Evolutionary conservation across 2,113 vertebrate species (phyloP).

Genomic region (Telmatochromis brachygnathus): DNA sequence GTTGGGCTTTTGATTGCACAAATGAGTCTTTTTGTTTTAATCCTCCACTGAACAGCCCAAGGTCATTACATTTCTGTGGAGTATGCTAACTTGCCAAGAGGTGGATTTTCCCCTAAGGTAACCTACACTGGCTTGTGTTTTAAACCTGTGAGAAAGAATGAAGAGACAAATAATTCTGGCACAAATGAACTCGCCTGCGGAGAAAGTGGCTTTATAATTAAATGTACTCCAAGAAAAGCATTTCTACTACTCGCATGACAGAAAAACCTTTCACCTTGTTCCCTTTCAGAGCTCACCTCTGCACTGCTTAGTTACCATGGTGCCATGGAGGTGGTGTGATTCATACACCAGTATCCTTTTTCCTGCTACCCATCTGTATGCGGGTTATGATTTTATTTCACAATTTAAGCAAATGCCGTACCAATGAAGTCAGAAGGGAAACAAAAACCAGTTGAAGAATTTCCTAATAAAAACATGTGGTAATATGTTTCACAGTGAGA

Average conservation of each 20-base stretch:
- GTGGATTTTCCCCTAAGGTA: background rate
- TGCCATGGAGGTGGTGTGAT: background rate
- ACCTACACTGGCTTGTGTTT: background rate
- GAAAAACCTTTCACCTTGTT: background rate
- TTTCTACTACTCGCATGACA: background rate
- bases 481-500: background rate
- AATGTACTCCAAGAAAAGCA: background rate
- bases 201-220: background rate
- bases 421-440: background rate
- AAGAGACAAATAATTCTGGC: background rate
- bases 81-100: background rate
- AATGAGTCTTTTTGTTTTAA: background rate
- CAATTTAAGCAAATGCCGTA: background rate
- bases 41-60: background rate
- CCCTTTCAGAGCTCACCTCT: background rate
- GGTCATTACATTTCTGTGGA: background rate
- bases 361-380: background rate
- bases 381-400: background rate
- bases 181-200: background rate
- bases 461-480: background rate
- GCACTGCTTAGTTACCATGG: constrained; percentile 17
- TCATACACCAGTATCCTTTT: background rate
- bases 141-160: background rate
- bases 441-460: background rate
- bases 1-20: background rate